Conservation (phyloP, 2,113 vertebrate genomes). For the Dasyprocta punctata region DNA sequence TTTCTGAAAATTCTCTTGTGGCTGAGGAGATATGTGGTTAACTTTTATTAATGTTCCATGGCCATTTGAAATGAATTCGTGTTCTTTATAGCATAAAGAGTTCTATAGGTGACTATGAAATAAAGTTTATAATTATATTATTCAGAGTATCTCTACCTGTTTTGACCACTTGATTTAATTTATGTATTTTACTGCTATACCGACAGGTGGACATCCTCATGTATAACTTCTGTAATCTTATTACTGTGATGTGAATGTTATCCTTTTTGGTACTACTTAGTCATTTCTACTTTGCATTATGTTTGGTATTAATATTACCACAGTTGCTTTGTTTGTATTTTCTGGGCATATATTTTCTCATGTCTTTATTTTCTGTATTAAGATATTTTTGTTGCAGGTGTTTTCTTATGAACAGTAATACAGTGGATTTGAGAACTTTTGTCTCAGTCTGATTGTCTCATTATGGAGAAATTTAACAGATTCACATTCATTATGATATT, state of each 20-base stretch:
- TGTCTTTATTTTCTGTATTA: background rate
- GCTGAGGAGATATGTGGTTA: background rate
- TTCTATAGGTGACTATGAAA: background rate
- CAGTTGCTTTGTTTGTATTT: slow-evolving; percentile 8
- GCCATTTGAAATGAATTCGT: background rate
- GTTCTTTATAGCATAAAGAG: background rate
- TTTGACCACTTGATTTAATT: background rate
- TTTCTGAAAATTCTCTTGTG: background rate
- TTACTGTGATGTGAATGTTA: background rate
- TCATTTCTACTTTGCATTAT: background rate
- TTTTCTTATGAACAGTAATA: background rate
- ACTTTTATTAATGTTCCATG: background rate
- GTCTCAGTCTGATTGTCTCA: background rate
- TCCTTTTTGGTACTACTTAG: background rate
- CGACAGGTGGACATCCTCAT: background rate
- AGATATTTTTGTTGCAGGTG: background rate
- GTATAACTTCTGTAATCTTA: background rate
- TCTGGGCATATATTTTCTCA: background rate
- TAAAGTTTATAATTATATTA: background rate
- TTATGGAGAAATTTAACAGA: slow-evolving; percentile 7
- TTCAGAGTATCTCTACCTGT: background rate
- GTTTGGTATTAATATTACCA: background rate
- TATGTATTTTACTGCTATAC: background rate
- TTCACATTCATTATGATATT: background rate
- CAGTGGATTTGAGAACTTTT: background rate